These are phyloP conservation scores for Malurus melanocephalus DNA, from an alignment of 2,113 vertebrate genomes.

Conservation along the genomic window DNA sequence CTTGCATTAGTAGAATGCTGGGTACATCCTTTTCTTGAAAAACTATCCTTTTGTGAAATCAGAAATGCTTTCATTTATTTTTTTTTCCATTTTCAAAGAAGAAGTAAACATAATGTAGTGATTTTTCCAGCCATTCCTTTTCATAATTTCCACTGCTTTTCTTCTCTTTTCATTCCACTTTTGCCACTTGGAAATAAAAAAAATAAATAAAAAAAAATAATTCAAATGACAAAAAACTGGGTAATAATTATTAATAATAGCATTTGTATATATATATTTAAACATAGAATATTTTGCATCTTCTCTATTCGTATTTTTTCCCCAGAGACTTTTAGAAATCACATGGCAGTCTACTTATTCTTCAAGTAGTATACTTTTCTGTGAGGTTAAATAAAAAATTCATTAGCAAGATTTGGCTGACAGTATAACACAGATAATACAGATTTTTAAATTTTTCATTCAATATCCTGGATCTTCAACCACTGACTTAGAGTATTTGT, in stretches of 20 bases:
- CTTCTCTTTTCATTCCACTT: not conserved
- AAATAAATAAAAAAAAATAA: not conserved
- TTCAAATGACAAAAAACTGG: rapidly evolving
- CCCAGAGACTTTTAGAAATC: not conserved
- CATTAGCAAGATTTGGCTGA: not conserved
- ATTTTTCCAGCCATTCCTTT: not conserved
- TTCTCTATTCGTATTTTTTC: not conserved
- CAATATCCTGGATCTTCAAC: not conserved
- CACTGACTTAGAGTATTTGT: not conserved
- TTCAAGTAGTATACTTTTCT: not conserved
- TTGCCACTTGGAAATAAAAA: not conserved
- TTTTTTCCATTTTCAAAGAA: not conserved
- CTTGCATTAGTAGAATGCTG: not conserved
- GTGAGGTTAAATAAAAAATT: not conserved
- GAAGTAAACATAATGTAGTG: not conserved
- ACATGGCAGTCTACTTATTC: not conserved
- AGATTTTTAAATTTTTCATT: not conserved
- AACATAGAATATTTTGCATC: not conserved
- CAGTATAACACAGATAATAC: not conserved
- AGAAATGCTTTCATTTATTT: not conserved
- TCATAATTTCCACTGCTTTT: not conserved
- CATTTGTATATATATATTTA: not conserved
- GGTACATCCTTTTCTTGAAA: not conserved
- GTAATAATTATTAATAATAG: not conserved
- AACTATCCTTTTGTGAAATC: not conserved